phyloP scores from a whole-genome alignment of 2,888 invertebrate genomes.

The Germaria angustata region DNA sequence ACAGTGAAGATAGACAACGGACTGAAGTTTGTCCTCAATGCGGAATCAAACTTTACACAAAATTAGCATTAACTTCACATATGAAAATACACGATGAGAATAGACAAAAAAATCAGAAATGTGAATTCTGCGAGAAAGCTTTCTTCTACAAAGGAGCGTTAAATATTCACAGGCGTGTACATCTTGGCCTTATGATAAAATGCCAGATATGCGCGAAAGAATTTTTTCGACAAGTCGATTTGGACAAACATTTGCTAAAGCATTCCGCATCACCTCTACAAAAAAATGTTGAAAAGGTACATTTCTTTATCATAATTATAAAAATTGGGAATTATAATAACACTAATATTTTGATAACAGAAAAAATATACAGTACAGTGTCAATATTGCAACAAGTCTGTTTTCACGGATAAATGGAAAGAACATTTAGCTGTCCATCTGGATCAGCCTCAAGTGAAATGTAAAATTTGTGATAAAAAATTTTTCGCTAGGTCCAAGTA shows the following conservation, averaged over 20 bases:
- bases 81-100: constrained; percentile 37
- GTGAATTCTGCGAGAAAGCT: no score
- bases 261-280: constrained; percentile 16
- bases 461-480: constrained; percentile 47
- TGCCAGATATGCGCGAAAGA: constrained; percentile 44
- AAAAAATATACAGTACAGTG: no score
- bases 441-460: constrained; percentile 37
- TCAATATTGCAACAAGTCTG: constrained; percentile 28
- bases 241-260: constrained; percentile 24
- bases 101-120: constrained; percentile 39
- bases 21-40: constrained; percentile 35
- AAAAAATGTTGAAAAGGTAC: constrained; percentile 1
- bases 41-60: constrained; percentile 27
- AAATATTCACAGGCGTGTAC: constrained; percentile 56
- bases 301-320: background rate
- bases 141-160: constrained; percentile 35
- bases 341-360: background rate
- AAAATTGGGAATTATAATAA: no score
- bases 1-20: constrained; percentile 16
- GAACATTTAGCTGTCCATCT: constrained; percentile 43
- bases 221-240: constrained; percentile 40
- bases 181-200: constrained; percentile 40
- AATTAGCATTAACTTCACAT: constrained; percentile 1
- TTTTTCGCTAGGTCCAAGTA: constrained; percentile 38
- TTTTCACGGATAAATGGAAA: constrained; percentile 19